Base-by-base conservation (phyloP, 2,797 vertebrate species). In the Kryptopterus vitreolus region DNA sequence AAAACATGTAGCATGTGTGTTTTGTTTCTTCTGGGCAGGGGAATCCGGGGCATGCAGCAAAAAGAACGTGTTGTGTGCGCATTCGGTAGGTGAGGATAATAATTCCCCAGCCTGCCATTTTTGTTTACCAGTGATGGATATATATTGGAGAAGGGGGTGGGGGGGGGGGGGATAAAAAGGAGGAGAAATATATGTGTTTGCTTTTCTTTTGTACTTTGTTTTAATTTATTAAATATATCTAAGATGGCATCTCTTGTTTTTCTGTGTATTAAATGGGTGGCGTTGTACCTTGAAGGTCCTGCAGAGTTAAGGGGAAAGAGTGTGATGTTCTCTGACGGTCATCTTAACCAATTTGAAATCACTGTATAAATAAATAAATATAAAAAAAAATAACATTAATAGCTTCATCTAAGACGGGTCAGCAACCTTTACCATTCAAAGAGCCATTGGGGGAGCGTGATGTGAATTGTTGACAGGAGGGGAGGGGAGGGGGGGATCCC, bases 151-250 rank as follows among this genome's bases (percentile, higher is more conserved):
- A n/a, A 43, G 38, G 38, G 10, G 71, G 77, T 63, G 86, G 53
- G 77, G 74, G 85, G 82, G 82, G 22, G 81, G 77, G 82, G 77
- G 58, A 43, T 48, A 55, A 84, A 79, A 65, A 81, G 74, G 77
- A 83, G 87, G 83, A 92, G 89, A 90, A 93, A 92, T 94, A 94
- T 87, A 93, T 92, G 90, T 86, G 35, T 76, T 62, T 62, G 70
- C 2, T 6, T 75, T 77, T 57, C 87, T 92, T 94, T 94, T 94
- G 92, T 94, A 95, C 92, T 88, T 92, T 92, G 90, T 92, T 95
- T 94, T 95, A 95, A 95, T 94, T 95, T 95, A 95, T 94, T 95
- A 95, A 95, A 95, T 94, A 93, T 94, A 94, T 94, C 89, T 91
- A 93, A 90, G 90, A 92, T 89, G 89, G 90, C 90, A 90, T 55